phyloP scores from a whole-genome alignment of 1,140 invertebrate genomes.

The Drusus annulatus region DNA sequence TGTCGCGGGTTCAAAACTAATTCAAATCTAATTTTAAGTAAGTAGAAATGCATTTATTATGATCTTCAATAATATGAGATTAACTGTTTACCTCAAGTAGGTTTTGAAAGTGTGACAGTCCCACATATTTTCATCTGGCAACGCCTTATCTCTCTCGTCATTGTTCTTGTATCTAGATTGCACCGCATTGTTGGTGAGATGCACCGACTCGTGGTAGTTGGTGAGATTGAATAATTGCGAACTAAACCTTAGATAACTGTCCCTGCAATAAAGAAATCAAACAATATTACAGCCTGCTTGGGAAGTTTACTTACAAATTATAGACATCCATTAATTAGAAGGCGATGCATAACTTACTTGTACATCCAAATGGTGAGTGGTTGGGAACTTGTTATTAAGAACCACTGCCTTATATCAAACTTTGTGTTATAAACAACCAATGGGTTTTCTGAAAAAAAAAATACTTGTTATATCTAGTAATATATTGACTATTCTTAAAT shows the following conservation, averaged over 20 bases:
- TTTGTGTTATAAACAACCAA: slow-evolving; percentile 92
- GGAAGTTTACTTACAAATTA: too few relatives aligned
- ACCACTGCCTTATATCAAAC: slow-evolving; percentile 95
- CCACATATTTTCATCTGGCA: slow-evolving; percentile 92
- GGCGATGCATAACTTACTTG: slow-evolving; percentile 73
- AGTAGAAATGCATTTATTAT: too few relatives aligned
- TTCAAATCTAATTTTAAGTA: too few relatives aligned
- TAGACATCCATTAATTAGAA: too few relatives aligned
- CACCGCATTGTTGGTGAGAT: slow-evolving; percentile 94
- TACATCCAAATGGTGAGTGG: slow-evolving; percentile 96
- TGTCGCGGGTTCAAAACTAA: too few relatives aligned
- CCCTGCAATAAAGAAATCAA: slow-evolving; percentile 71
- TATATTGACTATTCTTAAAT: too few relatives aligned
- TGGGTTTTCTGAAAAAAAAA: slow-evolving; percentile 79
- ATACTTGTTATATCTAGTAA: neutral
- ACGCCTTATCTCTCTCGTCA: slow-evolving; percentile 78
- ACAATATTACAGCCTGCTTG: too few relatives aligned
- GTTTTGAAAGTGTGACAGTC: slow-evolving; percentile 85
- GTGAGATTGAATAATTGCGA: slow-evolving; percentile 90
- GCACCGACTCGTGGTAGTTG: slow-evolving; percentile 94
- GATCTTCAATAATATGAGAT: neutral
- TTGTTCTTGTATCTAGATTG: slow-evolving; percentile 93
- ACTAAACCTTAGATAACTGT: slow-evolving; percentile 94
- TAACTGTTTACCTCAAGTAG: slow-evolving; percentile 72
- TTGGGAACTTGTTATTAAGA: slow-evolving; percentile 90